Percentiles rank a stretch among this genome's conserved stretches.
Conservation (phyloP, 2,888 invertebrate species). For the Sinohyriopsis cumingii region DNA sequence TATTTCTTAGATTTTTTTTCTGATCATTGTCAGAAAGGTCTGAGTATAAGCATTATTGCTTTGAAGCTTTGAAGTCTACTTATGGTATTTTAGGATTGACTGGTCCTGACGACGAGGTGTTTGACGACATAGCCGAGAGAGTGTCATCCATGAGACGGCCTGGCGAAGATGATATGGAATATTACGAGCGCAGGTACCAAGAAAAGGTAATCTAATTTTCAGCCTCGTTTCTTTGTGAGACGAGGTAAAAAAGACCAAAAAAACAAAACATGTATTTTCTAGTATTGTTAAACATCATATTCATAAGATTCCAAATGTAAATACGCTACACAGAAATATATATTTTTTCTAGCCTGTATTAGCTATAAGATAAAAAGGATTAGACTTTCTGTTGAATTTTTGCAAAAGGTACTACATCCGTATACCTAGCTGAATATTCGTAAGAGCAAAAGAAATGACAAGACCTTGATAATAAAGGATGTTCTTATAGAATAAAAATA, state of each 20-base stretch:
- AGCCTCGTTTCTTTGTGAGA: not conserved
- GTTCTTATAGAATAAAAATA: no score
- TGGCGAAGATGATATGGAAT: constrained; percentile 71
- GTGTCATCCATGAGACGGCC: constrained; percentile 65
- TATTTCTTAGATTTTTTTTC: no score
- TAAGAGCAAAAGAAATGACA: no score
- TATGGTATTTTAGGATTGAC: constrained; percentile 25
- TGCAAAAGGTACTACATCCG: no score
- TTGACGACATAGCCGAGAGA: constrained; percentile 64
- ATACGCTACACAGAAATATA: not conserved
- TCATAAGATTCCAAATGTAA: not conserved
- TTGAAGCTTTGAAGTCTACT: not conserved
- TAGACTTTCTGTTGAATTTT: no score
- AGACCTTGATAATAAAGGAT: no score
- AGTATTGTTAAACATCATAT: not conserved
- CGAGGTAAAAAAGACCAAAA: not conserved
- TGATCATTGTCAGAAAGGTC: no score
- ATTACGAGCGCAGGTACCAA: constrained; percentile 70
- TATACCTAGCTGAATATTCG: no score
- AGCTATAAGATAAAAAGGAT: no score
- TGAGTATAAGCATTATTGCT: not conserved
- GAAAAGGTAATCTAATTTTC: constrained; percentile 56
- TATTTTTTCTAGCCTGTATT: no score
- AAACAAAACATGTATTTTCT: not conserved
- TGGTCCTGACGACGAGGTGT: constrained; percentile 53